phyloP scores from a whole-genome alignment of 2,113 vertebrate species.

The Elgaria multicarinata region DNA sequence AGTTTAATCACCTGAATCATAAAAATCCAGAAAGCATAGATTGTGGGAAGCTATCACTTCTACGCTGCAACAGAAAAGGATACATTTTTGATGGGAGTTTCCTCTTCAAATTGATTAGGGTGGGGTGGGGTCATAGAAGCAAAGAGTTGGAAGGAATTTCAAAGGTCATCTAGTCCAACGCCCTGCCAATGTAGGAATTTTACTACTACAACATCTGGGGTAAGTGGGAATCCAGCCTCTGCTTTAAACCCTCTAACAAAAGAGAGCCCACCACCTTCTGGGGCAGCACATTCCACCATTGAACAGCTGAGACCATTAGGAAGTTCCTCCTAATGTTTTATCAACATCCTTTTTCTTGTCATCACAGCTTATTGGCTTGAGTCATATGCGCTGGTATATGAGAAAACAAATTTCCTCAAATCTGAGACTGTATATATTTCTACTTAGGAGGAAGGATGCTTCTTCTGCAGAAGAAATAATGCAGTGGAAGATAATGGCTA shows the following conservation, averaged over 20 bases:
- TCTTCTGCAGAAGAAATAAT: not conserved
- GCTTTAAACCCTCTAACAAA: not conserved
- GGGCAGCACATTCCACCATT: not conserved
- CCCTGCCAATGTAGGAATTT: not conserved
- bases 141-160: not conserved
- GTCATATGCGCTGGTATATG: not conserved
- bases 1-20: not conserved
- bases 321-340: not conserved
- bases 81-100: not conserved
- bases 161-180: not conserved
- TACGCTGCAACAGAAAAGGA: not conserved
- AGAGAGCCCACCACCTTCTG: not conserved
- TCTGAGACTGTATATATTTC: not conserved
- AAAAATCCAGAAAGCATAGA: not conserved
- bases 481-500: not conserved
- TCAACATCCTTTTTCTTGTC: not conserved
- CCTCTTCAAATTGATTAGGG: not conserved
- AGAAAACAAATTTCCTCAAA: not conserved
- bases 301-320: not conserved
- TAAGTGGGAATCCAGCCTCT: not conserved
- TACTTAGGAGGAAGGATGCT: not conserved
- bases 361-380: not conserved
- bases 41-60: not conserved
- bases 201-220: not conserved
- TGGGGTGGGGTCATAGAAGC: not conserved